Base-by-base conservation (phyloP, 2,113 vertebrate species). In the Charina bottae region DNA sequence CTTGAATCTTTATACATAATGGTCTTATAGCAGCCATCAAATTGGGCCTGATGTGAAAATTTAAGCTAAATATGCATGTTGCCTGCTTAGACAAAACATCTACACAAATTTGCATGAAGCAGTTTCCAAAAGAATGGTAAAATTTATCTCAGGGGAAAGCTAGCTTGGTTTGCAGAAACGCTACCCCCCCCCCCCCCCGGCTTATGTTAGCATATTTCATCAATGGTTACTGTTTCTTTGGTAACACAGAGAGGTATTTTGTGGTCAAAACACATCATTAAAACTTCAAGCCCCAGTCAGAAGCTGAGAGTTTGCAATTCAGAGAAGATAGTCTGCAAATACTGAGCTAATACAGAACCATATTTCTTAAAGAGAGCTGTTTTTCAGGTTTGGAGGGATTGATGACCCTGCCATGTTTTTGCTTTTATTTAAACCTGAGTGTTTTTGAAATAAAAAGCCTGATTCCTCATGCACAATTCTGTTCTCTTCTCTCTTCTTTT, bases 191-290 rank as follows among this genome's bases (percentile, higher is more conserved):
- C 5, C 42, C 11, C 8, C 42, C 42, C 2, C 42, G 3, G 0
- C 59, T n/a, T 23, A 49, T 83, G 54, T 49, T 33, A 88, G 49
- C 42, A 60, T 83, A 53, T 92, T 59, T 83, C 55, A 56, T 83
- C 42, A 26, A 24, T 17, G 23, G 21, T 53, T 49, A 60, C 68
- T 83, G 68, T 88, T 92, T 83, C 37, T 88, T 60, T 37, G 68
- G 68, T 26, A 92, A 83, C 24, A 21, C 19, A 0, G 37, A 60
- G 54, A 83, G 91, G 55, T 83, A 88, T 92, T 88, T 92, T 92
- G 91, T 88, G 64, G 83, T 83, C 86, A 92, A 92, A 92, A 64
- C 83, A 84, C 72, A 92, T 62, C 91, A 85, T 92, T 89, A 92
- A 92, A 89, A 89, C 87, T 89, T 92, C 87, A 89, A 89, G 55